Evolutionary conservation across 2,113 vertebrate species (phyloP).

Genomic region (Tyrannus savana): DNA sequence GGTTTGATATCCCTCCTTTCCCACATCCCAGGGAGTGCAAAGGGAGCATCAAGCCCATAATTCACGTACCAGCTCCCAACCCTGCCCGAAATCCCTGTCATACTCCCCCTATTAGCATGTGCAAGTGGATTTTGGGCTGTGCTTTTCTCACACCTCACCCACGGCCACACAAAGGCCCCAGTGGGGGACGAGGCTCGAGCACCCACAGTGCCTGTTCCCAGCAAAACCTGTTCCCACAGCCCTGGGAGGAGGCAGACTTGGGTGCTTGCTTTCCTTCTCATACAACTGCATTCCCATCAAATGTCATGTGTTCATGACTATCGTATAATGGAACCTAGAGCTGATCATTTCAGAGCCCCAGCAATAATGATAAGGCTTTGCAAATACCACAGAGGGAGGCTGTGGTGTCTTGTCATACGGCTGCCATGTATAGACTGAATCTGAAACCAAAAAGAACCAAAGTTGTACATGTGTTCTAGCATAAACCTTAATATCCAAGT

Average conservation of each 20-base stretch:
- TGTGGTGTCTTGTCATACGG: background rate
- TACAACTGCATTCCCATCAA: background rate
- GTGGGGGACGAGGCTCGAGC: background rate
- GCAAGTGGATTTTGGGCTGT: background rate
- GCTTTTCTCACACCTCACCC: background rate
- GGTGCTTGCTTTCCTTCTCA: background rate
- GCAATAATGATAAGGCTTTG: conserved; percentile 13
- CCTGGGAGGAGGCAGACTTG: background rate
- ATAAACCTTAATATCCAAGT: conserved; percentile 9
- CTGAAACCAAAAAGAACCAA: background rate
- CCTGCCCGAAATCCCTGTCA: background rate
- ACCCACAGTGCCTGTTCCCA: background rate
- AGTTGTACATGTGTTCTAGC: background rate
- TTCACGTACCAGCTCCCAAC: fast-evolving
- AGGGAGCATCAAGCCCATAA: background rate
- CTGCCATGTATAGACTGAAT: background rate
- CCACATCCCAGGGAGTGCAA: too few relatives aligned
- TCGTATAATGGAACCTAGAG: background rate
- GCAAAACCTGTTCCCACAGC: background rate
- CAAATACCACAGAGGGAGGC: background rate
- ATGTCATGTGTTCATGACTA: conserved; percentile 20
- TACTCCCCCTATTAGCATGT: background rate
- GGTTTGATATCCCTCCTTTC: fast-evolving
- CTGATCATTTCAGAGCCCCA: conserved; percentile 19
- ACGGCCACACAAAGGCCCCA: background rate